Base-by-base conservation (phyloP, 2,888 invertebrate species). In the Stegophylla sp. region DNA sequence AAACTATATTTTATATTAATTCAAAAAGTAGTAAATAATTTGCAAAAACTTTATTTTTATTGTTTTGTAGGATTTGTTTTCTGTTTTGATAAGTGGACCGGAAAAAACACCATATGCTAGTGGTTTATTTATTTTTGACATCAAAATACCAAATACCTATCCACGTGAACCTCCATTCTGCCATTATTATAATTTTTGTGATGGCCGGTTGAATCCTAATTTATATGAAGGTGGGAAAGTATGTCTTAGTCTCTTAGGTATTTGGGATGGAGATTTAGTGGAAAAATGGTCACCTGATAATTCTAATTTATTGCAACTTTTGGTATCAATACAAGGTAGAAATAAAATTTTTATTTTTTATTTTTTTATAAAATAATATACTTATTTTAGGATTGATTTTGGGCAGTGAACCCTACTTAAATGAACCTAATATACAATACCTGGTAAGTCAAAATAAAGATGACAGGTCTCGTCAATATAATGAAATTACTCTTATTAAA, bases 401-500 rank as follows among this genome's bases (percentile, higher is more conserved):
- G 83, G 97, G 96, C 73, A 90, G 93, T 53, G 97, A 98, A 88
- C 98, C 97, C 0, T 98, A 97, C 87, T 98, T 94, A 88, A 98
- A 98, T 87, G 97, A 98, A 88, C 97, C 97, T n/a, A 97, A 97
- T 3, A 98, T 96, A 86, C 97, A 97, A 86, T 94, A 93, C 85
- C 97, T 97, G 87, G 93, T 93, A 85, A 95, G 95, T 71, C 94
- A 94, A 0, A 95, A 96, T 85, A 93, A 96, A 86, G 97, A 89
- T 72, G 97, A 98, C 87, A 97, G 97, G 88, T 97, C 97, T 3
- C 91, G 96, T 84, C 96, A 96, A 91, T 98, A 98, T 88, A 98
- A 98, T 88, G 98, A 98, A 88, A 95, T 97, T 93, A 97, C 95
- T n/a, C 91, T 97, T 1, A 89, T 97, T 59, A 97, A 97, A 87